These are phyloP conservation scores for Agrypnus murinus DNA, from an alignment of 2,888 invertebrate genomes.

Conservation along the genomic window DNA sequence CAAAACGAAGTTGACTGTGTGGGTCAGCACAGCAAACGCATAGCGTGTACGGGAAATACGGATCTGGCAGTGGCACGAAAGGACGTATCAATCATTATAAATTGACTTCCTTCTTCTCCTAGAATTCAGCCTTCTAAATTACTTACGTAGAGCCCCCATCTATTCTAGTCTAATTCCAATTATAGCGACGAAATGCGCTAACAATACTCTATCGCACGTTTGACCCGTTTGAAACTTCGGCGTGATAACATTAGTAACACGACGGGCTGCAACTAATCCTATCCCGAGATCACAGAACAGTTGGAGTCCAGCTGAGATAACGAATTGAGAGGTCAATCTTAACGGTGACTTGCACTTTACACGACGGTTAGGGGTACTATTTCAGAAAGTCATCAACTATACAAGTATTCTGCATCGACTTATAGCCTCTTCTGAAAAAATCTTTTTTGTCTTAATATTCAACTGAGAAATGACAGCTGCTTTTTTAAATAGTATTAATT, in stretches of 20 bases:
- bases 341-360: conserved; percentile 52
- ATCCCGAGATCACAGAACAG: conserved; percentile 19
- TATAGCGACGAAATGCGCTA: conserved; percentile 35
- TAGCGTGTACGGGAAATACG: conserved; percentile 39
- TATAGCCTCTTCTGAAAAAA: background rate
- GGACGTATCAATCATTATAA: conserved; percentile 61
- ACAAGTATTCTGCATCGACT: conserved; percentile 11
- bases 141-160: conserved; percentile 48
- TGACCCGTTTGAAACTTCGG: conserved; percentile 26
- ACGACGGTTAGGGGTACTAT: conserved; percentile 31
- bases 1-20: conserved; percentile 32
- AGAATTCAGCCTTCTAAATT: conserved; percentile 57
- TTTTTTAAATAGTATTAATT: too few species aligned
- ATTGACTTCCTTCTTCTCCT: conserved; percentile 59
- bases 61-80: conserved; percentile 55
- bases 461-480: background rate
- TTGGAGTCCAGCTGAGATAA: conserved; percentile 51
- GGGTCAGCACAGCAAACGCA: conserved; percentile 37
- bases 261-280: conserved; percentile 45
- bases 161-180: conserved; percentile 41
- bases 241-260: conserved; percentile 47
- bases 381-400: conserved; percentile 31
- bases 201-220: conserved; percentile 33
- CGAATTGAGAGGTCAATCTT: conserved; percentile 59
- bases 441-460: background rate